phyloP scores from a whole-genome alignment of 2,113 vertebrate genomes.

The Hyla sarda region DNA sequence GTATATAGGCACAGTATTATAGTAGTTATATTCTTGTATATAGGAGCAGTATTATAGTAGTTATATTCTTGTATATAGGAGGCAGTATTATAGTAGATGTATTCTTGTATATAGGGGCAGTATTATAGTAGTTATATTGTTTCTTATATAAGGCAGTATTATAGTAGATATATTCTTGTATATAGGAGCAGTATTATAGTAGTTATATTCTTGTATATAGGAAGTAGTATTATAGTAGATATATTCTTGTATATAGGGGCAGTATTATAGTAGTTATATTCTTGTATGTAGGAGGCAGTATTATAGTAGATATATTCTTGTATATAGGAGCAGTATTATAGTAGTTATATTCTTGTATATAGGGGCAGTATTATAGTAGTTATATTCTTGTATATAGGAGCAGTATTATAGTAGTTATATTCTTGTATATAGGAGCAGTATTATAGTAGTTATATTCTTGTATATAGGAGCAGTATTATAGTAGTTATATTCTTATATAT shows the following conservation, averaged over 20 bases:
- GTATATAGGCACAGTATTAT: not conserved
- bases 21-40: too few relatives aligned
- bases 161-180: not conserved
- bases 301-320: not conserved
- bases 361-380: not conserved
- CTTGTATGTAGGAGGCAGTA: too few relatives aligned
- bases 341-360: too few relatives aligned
- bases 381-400: not conserved
- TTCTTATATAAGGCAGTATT: too few relatives aligned
- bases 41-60: too few relatives aligned
- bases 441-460: conserved; percentile 1
- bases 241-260: not conserved
- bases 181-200: not conserved
- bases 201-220: too few relatives aligned
- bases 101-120: too few relatives aligned
- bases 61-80: not conserved
- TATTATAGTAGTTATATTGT: not conserved
- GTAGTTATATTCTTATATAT: not conserved
- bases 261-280: not conserved
- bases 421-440: not conserved
- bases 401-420: conserved; percentile 13
- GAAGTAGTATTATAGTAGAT: too few relatives aligned
- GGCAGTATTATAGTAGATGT: not conserved
- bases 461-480: not conserved
- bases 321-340: not conserved